Base-by-base conservation (phyloP, 2,888 invertebrate genomes). In the Polymixis flavicincta region DNA sequence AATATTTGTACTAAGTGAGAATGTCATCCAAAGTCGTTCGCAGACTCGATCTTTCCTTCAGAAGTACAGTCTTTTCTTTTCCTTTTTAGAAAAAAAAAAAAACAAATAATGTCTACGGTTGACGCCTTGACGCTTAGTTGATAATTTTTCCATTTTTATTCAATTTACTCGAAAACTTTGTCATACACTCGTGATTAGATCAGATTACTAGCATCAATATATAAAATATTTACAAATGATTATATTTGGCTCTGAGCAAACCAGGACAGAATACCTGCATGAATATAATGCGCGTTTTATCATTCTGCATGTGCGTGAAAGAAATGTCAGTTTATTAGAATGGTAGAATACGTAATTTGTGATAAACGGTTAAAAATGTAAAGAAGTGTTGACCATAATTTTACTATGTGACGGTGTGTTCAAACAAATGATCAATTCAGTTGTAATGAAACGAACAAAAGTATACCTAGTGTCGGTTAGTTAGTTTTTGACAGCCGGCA, bases 251-350 rank as follows among this genome's bases (percentile, higher is more conserved):
- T 66, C 73, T 71, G 78, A 75, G 69, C 85, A 85, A 82, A 85
- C 81, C 84, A 87, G 83, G 85, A 87, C 80, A 80, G 71, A 90
- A 85, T 78, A 88, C 86, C 89, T 89, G 87, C 88, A 85, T 89
- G 89, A 86, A 82, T 89, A 90, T 84, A 89, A 93, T 93, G 92
- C 93, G 93, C 93, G 92, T 92, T 92, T 90, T 94, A 94, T 89
- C 91, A 90, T 93, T 93, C 92, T 93, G 93, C 95, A 95, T 95
- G 95, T 93, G 95, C 94, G 92, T 93, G 92, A 94, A 93, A 92
- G 92, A 94, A 92, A 93, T 94, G 95, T 95, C 95, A 95, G 93
- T 92, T 88, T 91, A 93, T 19, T 83, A 79, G 85, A 89, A 88
- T 90, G 80, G 74, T 82, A 89, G 88, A 88, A 88, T 92, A 92